phyloP scores from a whole-genome alignment of 2,888 invertebrate genomes.

The Octonoba sinensis region DNA sequence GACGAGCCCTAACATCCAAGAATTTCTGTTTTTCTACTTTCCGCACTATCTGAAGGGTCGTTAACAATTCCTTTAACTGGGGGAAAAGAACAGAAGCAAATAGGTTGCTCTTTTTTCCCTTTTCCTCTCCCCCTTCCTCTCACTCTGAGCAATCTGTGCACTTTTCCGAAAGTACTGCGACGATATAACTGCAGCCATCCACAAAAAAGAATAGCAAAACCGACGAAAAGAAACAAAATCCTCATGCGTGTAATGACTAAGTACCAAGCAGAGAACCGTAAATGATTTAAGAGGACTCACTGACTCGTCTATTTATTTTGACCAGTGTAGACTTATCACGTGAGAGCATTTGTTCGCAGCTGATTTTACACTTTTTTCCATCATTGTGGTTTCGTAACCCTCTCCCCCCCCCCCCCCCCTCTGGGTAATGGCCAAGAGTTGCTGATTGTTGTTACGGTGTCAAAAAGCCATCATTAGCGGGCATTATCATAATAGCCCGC shows the following conservation, averaged over 20 bases:
- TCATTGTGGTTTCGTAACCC: background rate
- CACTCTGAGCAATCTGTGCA: too few species aligned
- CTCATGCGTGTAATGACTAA: conserved; percentile 20
- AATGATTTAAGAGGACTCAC: conserved; percentile 35
- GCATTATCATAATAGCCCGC: conserved; percentile 35
- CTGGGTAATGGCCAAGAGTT: conserved; percentile 25
- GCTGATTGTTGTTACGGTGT: conserved; percentile 4
- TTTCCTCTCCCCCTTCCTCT: too few species aligned
- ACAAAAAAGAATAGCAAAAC: background rate
- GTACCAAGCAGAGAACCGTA: conserved; percentile 5
- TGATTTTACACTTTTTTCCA: background rate
- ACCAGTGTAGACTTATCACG: conserved; percentile 21
- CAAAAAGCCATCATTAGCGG: conserved; percentile 7
- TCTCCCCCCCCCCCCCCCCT: background rate
- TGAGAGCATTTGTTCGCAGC: conserved; percentile 20
- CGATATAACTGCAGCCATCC: conserved; percentile 15
- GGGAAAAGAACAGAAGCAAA: background rate
- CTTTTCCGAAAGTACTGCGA: too few species aligned
- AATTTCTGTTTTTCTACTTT: too few species aligned
- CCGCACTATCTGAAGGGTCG: background rate
- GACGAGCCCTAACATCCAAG: too few species aligned
- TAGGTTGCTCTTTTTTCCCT: conserved; percentile 16
- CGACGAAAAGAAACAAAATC: conserved; percentile 2
- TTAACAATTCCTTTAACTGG: conserved; percentile 30
- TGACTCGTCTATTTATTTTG: conserved; percentile 28